phyloP scores from a whole-genome alignment of 2,797 vertebrate species.

The Oreortyx pictus region DNA sequence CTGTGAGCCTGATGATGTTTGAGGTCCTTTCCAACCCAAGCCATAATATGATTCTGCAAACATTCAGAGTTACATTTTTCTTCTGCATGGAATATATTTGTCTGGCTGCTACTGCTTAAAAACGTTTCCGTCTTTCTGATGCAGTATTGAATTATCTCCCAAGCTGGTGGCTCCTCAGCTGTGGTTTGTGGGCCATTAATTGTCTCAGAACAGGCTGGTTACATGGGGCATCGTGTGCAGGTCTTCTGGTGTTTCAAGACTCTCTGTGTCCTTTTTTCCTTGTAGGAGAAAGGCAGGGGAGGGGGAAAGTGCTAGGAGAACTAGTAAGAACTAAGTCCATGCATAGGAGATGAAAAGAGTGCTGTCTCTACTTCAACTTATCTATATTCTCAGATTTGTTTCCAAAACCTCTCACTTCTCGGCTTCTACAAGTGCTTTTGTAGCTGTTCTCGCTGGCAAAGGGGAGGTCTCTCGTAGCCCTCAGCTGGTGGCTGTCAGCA shows the following conservation, averaged over 20 bases:
- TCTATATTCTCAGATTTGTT: neutral
- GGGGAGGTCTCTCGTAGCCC: neutral
- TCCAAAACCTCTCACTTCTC: neutral
- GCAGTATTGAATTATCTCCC: neutral
- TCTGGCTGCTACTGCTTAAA: neutral
- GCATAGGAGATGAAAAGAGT: neutral
- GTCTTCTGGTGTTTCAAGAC: neutral
- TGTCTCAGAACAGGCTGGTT: slow-evolving; percentile 16
- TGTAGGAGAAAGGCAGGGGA: neutral
- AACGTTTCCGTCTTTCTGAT: neutral
- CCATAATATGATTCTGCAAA: too few species aligned
- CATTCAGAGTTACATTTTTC: neutral
- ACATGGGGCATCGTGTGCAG: neutral
- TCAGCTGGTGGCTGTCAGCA: neutral
- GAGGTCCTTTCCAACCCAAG: too few species aligned
- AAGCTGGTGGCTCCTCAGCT: neutral
- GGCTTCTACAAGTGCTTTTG: neutral
- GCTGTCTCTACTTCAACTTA: neutral
- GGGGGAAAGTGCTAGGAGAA: neutral
- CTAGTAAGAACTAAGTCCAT: neutral
- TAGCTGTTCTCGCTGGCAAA: neutral
- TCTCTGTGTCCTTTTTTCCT: neutral
- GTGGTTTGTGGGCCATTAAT: neutral
- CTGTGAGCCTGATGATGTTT: too few species aligned
- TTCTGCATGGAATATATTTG: neutral